Evolutionary conservation across 2,113 vertebrate species (phyloP), one percentile per base, ranked within the genome.

Genomic region (Podarcis raffonei): DNA sequence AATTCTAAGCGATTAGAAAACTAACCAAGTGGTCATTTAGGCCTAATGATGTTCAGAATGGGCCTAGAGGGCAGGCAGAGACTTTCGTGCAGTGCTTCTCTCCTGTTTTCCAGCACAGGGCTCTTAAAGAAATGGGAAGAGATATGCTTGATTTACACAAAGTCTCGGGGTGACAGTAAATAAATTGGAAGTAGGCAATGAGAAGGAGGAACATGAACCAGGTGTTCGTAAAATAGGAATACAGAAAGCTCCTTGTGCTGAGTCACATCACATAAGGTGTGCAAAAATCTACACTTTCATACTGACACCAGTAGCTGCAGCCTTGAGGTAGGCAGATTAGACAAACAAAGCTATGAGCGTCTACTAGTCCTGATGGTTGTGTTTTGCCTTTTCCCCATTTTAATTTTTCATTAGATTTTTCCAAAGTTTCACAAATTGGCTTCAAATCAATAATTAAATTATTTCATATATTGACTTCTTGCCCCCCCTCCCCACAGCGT

Each of bases 1-100:
- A 35, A 13, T 15, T 65, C 78, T 81, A 91, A 89, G 57, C 80
- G 78, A 93, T 95, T 93, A 93, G 85, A 93, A 89, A 91, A 92
- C 81, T 88, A 91, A 89, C 76, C 0, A 25, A 80, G 39, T 84
- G 88, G 65, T 91, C 81, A 88, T 92, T 62, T 90, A 88, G 86
- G 72, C 59, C 80, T 91, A 92, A 93, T 1, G 0, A 89, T 74
- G 82, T 25, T 62, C 12, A 39, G 35, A 65, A 89, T 85, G 68
- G 57, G 76, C 62, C 79, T 83, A 30, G 74, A 69, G 59, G 87
- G 72, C 20, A 62, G n/a, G 23, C 39, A 57, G 15, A 66, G 48
- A 76, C 74, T 79, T 93, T 87, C n/a, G 89, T n/a, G 3, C 5
- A 82, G 71, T 3, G 15, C 25, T 84, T 85, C 4, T 94, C 89